A percentile compares a stretch with the other conserved stretches of the same genome.
phyloP scores from a whole-genome alignment of 2,113 vertebrate genomes.

The Rhinolophus sinicus region DNA sequence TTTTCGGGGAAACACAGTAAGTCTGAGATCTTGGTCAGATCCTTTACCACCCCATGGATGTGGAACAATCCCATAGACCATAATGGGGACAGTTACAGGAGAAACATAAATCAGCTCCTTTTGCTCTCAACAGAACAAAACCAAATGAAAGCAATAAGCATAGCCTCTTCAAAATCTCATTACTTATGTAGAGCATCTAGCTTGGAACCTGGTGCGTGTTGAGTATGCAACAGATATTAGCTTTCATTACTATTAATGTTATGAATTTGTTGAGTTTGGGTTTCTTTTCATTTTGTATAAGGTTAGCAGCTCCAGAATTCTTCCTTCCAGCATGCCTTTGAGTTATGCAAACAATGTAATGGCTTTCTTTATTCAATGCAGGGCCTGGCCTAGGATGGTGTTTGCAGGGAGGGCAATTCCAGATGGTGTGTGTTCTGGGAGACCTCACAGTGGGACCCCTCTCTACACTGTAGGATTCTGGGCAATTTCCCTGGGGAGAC shows the following conservation, averaged over 20 bases:
- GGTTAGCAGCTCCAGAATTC: background rate
- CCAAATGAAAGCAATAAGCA: background rate
- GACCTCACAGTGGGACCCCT: background rate
- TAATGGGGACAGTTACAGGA: background rate
- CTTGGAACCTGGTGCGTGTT: background rate
- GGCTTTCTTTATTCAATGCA: background rate
- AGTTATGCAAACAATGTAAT: background rate
- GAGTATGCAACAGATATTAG: background rate
- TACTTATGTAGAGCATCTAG: background rate
- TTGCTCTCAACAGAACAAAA: background rate
- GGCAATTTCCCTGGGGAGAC: background rate
- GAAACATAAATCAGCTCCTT: background rate
- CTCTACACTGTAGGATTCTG: background rate
- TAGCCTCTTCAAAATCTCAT: background rate
- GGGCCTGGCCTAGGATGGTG: background rate
- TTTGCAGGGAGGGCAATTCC: background rate
- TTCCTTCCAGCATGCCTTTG: background rate
- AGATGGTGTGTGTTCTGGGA: background rate
- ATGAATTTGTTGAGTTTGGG: slow-evolving; percentile 12
- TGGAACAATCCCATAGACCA: background rate
- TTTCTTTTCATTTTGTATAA: background rate
- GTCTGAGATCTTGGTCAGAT: background rate
- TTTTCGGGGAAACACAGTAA: background rate
- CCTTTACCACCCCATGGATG: background rate
- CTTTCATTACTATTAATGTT: background rate